These are phyloP conservation scores for Dasypolia templi DNA, from an alignment of 2,888 invertebrate species.

Conservation along the genomic window DNA sequence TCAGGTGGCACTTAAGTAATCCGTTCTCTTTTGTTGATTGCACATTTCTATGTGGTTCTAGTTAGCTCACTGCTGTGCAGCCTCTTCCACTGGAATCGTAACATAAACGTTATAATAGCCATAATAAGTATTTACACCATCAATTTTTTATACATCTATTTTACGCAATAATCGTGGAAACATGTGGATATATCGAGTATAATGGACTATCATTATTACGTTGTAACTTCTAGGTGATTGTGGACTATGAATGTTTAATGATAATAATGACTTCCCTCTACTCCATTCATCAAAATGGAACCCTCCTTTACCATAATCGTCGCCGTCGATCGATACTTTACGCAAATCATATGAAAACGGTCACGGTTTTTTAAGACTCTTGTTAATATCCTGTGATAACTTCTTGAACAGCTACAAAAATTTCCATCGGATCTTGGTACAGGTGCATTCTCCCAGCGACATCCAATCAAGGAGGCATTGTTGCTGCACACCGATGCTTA, in stretches of 20 bases:
- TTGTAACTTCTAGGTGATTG: background rate
- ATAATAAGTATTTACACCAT: slow-evolving; percentile 11
- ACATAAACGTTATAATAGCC: slow-evolving; percentile 16
- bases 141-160: slow-evolving; percentile 16
- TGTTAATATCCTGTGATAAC: too few relatives aligned
- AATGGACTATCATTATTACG: background rate
- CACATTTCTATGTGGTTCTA: slow-evolving; percentile 1
- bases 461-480: slow-evolving; percentile 92
- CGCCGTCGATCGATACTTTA: too few relatives aligned
- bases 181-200: slow-evolving; percentile 2
- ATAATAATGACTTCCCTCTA: too few relatives aligned
- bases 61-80: background rate
- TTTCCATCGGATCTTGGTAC: background rate
- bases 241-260: too few relatives aligned
- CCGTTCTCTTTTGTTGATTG: slow-evolving; percentile 40
- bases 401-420: background rate
- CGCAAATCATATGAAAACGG: too few relatives aligned
- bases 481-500: slow-evolving; percentile 90
- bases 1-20: slow-evolving; percentile 13
- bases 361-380: too few relatives aligned
- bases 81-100: slow-evolving; percentile 29
- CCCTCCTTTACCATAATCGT: too few relatives aligned
- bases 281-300: too few relatives aligned
- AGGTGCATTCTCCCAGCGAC: slow-evolving; percentile 70
- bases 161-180: slow-evolving; percentile 26